Conservation (phyloP, 1,140 invertebrate genomes). For the Drosophila persimilis region DNA sequence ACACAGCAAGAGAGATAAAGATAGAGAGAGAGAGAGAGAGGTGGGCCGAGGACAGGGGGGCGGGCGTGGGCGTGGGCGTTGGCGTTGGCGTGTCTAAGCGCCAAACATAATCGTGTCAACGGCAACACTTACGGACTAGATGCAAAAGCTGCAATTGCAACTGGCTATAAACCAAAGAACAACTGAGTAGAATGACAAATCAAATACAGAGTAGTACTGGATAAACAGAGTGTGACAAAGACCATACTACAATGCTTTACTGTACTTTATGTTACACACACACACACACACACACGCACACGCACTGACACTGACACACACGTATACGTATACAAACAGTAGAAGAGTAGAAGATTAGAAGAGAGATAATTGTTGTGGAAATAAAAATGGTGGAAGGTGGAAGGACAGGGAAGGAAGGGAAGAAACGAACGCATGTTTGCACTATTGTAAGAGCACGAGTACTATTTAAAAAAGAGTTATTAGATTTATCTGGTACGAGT, state of each 20-base stretch:
- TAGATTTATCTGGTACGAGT: conserved; percentile 26
- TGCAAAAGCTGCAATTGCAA: conserved; percentile 49
- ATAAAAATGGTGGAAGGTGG: not conserved
- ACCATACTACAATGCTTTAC: conserved; percentile 43
- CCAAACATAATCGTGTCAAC: conserved; percentile 25
- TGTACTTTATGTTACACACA: conserved; percentile 2
- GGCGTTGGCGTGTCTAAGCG: conserved; percentile 46
- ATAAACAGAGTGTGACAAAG: conserved; percentile 66
- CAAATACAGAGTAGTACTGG: conserved; percentile 38
- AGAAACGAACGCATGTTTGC: not conserved
- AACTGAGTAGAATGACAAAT: conserved; percentile 42
- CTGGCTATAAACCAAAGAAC: conserved; percentile 38
- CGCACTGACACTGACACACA: conserved; percentile 27
- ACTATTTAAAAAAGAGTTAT: conserved; percentile 20
- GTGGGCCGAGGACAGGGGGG: not conserved
- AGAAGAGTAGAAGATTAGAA: conserved; percentile 20
- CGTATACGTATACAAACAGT: conserved; percentile 42
- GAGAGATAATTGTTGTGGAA: conserved; percentile 11
- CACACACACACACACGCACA: too few relatives aligned
- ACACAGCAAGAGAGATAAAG: conserved; percentile 2
- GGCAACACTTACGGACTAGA: conserved; percentile 43
- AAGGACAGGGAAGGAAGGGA: not conserved
- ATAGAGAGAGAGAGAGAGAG: conserved; percentile 18
- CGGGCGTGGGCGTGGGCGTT: not conserved
- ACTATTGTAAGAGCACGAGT: conserved; percentile 25